Evolutionary conservation across 37 sponge, comb jelly and placozoan genomes (phyloP).

Genomic region (Geodia barretti): DNA sequence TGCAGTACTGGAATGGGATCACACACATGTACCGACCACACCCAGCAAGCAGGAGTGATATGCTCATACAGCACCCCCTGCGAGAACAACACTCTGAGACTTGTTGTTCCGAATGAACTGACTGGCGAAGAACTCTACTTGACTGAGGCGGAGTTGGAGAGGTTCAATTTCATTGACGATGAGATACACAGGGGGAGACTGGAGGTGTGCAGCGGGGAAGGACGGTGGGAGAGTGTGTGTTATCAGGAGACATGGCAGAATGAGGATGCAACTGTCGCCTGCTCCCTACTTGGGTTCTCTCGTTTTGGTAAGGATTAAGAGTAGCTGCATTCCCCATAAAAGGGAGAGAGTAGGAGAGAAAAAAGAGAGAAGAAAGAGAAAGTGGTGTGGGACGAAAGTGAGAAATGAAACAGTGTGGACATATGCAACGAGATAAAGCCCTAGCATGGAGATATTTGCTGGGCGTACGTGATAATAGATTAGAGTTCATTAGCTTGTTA

Average conservation of each 20-base stretch:
- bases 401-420: too few relatives aligned
- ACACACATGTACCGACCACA: conserved; percentile 29
- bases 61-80: conserved; percentile 1
- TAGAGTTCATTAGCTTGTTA: too few relatives aligned
- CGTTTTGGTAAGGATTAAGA: conserved; percentile 39
- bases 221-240: conserved; percentile 38
- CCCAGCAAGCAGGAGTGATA: conserved; percentile 43
- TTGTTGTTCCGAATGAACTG: neutral
- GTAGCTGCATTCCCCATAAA: too few relatives aligned
- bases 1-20: conserved; percentile 29
- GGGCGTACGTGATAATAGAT: too few relatives aligned
- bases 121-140: neutral
- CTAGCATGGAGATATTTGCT: too few relatives aligned
- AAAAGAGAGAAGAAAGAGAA: too few relatives aligned
- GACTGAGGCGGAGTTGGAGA: neutral
- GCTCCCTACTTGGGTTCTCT: conserved; percentile 43
- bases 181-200: conserved; percentile 39
- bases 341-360: too few relatives aligned
- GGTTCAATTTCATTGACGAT: conserved; percentile 18
- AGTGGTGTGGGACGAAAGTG: too few relatives aligned
- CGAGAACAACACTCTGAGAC: neutral
- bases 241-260: conserved; percentile 37
- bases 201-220: conserved; percentile 46
- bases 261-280: conserved; percentile 37
- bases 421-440: too few relatives aligned